Evolutionary conservation across 2,888 invertebrate genomes (phyloP).

Genomic region (Hartigia nigra): DNA sequence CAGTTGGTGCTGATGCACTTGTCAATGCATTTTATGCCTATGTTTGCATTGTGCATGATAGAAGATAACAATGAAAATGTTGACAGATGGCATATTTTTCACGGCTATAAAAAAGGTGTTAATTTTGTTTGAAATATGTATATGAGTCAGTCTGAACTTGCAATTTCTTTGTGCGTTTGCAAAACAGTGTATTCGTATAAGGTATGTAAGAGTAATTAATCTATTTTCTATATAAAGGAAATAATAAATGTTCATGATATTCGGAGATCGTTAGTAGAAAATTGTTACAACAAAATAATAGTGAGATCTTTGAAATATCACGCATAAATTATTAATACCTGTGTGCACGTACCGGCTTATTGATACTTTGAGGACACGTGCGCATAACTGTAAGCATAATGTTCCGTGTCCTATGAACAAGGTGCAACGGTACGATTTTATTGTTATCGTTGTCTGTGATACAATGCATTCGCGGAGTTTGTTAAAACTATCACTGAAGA

Average conservation of each 20-base stretch:
- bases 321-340: not conserved
- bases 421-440: not conserved
- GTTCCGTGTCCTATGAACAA: constrained; percentile 28
- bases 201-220: not conserved
- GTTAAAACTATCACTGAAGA: not conserved
- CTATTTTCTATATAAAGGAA: not conserved
- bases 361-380: constrained; percentile 31
- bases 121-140: not conserved
- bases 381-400: constrained; percentile 36
- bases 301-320: not conserved
- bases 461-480: not conserved
- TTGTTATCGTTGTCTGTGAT: not conserved
- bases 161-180: not conserved
- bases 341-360: constrained; percentile 14
- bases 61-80: not conserved
- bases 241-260: not conserved
- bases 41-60: not conserved
- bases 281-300: not conserved
- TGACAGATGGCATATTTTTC: not conserved
- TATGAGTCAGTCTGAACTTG: not conserved
- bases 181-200: not conserved
- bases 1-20: not conserved
- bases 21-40: not conserved
- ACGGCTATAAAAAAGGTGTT: not conserved
- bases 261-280: not conserved